Evolutionary conservation across 1,140 invertebrate genomes (phyloP), one percentile per base, ranked within the genome.

Genomic region (Notospermus geniculatus): DNA sequence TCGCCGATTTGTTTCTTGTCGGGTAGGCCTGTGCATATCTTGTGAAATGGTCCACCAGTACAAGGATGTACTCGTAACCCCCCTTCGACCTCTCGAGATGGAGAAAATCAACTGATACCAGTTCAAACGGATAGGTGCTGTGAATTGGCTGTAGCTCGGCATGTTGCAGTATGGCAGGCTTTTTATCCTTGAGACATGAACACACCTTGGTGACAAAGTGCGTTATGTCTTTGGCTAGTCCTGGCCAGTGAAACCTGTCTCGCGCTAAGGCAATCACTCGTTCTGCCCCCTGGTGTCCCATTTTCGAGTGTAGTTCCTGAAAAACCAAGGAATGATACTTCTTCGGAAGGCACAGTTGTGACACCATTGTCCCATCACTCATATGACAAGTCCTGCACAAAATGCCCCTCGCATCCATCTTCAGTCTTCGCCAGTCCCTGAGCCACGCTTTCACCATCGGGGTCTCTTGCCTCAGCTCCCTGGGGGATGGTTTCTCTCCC

Each of bases 211-310:
- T 69, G 0, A 69, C 36, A 53, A 58, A 56, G n/a, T 54, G 53
- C 23, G 46, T 25, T 15, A 63, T 61, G 17, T 66, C 60, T 30
- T 4, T 32, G 2, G 11, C 22, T 56, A 69, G 66, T 0, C 55
- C 19, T 2, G 67, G 64, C 62, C 67, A 69, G 32, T 57, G 62
- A 50, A 64, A 64, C 22, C 65, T 28, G 1, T 59, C 50, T 23
- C 57, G 13, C 2, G 53, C 56, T n/a, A 69, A 30, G 15, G 23
- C 22, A 0, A 58, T 15, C 0, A 59, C 55, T 50, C 57, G 46
- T 11, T 69, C 64, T 7, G n/a, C 36, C 5, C 67, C 62, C 30
- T 55, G 45, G 46, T 69, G 65, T 28, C 62, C 65, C 59, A 62
- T 66, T 15, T 66, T 29, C 4, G 46, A 19, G 53, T 68, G 60